Evolutionary conservation across 1,140 invertebrate species (phyloP), one percentile per base, ranked within the genome.

Genomic region (Listronotus bonariensis): DNA sequence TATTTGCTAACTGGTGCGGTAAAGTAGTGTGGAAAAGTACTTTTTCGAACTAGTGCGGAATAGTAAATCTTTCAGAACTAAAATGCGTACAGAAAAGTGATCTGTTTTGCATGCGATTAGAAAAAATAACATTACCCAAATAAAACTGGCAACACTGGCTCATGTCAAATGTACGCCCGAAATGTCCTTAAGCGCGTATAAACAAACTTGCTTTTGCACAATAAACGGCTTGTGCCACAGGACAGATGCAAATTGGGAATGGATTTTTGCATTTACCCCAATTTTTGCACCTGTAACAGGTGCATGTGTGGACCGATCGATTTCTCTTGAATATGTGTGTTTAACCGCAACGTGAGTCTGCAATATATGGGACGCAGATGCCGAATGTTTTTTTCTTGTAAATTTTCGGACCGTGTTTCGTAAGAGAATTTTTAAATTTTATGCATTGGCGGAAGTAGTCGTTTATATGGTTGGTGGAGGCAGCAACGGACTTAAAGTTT

Each of bases 221-320:
- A 56, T 56, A 32, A 26, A 26, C 17, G 40, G 54, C 54, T 42
- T 56, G 54, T 56, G 54, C 54, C 20, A 17, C 7, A 6, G 57
- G 46, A 45, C 59, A 62, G 59, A 62, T 62, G 59, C 59, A 62
- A 62, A 62, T 62, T 61, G 31, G 42, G 56, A 59, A 59, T 59
- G 56, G 56, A 59, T 59, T 36, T 26, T 20, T 12, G 18, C 46
- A 31, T 49, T 62, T 62, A 62, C 59, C 59, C 59, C 42, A 62
- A 62, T 62, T 62, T 45, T 53, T 54, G 59, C 59, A 62, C 59
- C 59, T 62, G 59, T 62, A 62, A 62, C 59, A 62, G 59, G 59
- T 62, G 59, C 49, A 41, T 18, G 9, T 11, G 9, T 48, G 34
- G n/a, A 34, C 20, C 17, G 46, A 18, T 49, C 51, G 49, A 42